Percentiles rank a stretch among this genome's conserved stretches.
Conservation (phyloP, 2,797 vertebrate genomes). For the Tinamus major region DNA sequence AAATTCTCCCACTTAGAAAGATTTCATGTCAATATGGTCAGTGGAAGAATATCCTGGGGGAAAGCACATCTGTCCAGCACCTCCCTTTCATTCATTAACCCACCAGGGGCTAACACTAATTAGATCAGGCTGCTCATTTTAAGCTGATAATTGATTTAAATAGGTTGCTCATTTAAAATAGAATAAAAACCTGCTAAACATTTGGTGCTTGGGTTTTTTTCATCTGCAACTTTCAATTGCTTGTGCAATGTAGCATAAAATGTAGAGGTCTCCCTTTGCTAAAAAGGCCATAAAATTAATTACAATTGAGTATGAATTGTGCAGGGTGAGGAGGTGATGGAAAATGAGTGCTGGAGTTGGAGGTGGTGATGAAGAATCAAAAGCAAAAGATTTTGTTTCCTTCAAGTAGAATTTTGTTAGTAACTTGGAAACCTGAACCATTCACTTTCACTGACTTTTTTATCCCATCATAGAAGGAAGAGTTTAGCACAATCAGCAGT, state of each 20-base stretch:
- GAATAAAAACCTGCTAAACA: conserved; percentile 89
- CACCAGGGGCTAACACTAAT: conserved; percentile 85
- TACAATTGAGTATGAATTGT: conserved; percentile 81
- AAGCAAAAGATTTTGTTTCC: conserved; percentile 52
- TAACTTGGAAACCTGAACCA: background rate
- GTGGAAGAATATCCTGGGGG: conserved; percentile 75
- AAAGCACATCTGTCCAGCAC: conserved; percentile 79
- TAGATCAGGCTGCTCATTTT: conserved; percentile 86
- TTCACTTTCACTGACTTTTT: conserved; percentile 7
- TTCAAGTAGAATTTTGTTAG: conserved; percentile 11
- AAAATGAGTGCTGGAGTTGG: conserved; percentile 68
- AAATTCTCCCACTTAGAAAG: conserved; percentile 67
- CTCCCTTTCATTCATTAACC: conserved; percentile 85
- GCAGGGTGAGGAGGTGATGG: conserved; percentile 65
- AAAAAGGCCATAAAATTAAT: conserved; percentile 86
- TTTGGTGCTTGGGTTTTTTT: conserved; percentile 87
- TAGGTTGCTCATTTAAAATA: conserved; percentile 88
- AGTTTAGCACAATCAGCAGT: background rate
- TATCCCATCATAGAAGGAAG: background rate
- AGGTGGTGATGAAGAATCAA: conserved; percentile 61
- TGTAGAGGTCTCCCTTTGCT: conserved; percentile 83
- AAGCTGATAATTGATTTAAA: conserved; percentile 90
- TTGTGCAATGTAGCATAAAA: conserved; percentile 90
- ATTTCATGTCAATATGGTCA: conserved; percentile 81
- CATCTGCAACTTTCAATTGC: conserved; percentile 91